A percentile compares a stretch with the other conserved stretches of the same genome.
These are phyloP conservation scores for Struthidea cinerea DNA, from an alignment of 2,113 vertebrate genomes.

Conservation along the genomic window DNA sequence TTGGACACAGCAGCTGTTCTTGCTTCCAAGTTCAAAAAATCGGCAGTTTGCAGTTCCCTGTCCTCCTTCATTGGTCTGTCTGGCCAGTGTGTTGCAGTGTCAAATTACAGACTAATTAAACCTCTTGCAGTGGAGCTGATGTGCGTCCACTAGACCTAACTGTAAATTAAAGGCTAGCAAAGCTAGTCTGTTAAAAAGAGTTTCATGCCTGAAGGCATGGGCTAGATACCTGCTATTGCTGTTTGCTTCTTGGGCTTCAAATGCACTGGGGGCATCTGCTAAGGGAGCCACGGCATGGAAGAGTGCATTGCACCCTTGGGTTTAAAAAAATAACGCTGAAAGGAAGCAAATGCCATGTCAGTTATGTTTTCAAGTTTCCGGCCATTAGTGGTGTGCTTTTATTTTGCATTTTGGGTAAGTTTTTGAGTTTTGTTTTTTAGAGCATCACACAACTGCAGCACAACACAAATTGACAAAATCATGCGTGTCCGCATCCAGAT, in stretches of 20 bases:
- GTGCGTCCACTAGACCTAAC: not conserved
- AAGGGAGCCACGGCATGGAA: not conserved
- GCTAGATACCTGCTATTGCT: not conserved
- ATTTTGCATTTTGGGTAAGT: not conserved
- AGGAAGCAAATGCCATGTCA: rapidly evolving
- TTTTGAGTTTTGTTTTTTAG: not conserved
- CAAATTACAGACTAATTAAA: not conserved
- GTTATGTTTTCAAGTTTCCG: not conserved
- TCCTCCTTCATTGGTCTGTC: not conserved
- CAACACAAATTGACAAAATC: not conserved
- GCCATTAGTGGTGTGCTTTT: not conserved
- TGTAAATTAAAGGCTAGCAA: not conserved
- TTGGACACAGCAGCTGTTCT: not conserved
- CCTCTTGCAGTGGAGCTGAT: not conserved
- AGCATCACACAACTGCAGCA: not conserved
- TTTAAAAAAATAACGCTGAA: not conserved
- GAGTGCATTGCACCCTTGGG: not conserved
- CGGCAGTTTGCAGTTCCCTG: not conserved
- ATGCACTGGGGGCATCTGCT: not conserved
- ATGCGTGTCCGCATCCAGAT: not conserved
- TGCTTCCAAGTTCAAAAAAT: not conserved
- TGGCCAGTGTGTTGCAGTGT: not conserved
- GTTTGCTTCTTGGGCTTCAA: not conserved
- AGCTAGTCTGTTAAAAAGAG: not conserved
- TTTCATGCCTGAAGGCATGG: not conserved